Evolutionary conservation across 1,140 invertebrate species (phyloP).

Genomic region (Dreissena polymorpha): DNA sequence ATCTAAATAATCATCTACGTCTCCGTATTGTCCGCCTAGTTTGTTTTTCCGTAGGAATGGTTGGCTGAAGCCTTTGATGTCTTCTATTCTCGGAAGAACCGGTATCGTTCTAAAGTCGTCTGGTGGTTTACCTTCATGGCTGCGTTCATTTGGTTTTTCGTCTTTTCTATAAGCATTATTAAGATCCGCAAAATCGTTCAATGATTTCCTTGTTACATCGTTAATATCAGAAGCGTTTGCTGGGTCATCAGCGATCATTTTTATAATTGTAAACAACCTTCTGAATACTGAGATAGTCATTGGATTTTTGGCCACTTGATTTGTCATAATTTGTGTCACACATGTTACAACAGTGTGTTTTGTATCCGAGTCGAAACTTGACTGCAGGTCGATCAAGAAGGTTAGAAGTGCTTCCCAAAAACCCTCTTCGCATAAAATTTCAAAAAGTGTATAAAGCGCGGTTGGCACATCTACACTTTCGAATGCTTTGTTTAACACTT

Average conservation of each 20-base stretch:
- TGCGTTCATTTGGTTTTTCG: too few relatives aligned
- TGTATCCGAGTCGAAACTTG: background rate
- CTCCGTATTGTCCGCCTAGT: conserved; percentile 82
- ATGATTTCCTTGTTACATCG: too few relatives aligned
- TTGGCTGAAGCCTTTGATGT: conserved; percentile 61
- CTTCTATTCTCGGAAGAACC: conserved; percentile 66
- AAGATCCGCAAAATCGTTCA: too few relatives aligned
- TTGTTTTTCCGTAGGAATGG: conserved; percentile 83
- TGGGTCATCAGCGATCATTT: background rate
- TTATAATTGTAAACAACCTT: background rate
- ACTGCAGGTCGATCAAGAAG: conserved; percentile 7
- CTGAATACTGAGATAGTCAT: background rate
- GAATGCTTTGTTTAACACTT: conserved; percentile 5
- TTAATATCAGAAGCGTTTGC: background rate
- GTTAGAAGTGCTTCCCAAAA: conserved; percentile 13
- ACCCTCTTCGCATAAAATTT: conserved; percentile 8
- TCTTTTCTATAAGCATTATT: too few relatives aligned
- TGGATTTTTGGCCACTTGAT: background rate
- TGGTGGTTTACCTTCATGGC: conserved; percentile 45
- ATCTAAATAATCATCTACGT: conserved; percentile 87
- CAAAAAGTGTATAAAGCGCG: background rate
- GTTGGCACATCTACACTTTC: background rate
- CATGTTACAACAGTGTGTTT: background rate
- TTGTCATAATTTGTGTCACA: conserved; percentile 1
- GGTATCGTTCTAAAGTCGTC: conserved; percentile 73